Conservation (phyloP, 2,797 vertebrate species). For the Sebastes iracundus region DNA sequence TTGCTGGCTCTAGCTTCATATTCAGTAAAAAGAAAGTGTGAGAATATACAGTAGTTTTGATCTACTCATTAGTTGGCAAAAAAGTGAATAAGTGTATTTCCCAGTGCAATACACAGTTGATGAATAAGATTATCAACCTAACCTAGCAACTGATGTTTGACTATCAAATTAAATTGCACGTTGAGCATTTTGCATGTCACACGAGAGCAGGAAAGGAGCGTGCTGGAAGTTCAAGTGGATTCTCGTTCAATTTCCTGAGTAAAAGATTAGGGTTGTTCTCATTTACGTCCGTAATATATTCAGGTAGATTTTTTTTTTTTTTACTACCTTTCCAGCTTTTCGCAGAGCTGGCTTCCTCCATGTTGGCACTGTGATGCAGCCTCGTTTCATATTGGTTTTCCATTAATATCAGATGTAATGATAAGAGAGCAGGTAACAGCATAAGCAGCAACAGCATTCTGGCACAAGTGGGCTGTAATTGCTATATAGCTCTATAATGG, state of each 20-base stretch:
- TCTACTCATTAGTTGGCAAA: neutral
- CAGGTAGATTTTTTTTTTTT: neutral
- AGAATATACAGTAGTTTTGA: neutral
- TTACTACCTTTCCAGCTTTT: neutral
- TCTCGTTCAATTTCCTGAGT: conserved; percentile 15
- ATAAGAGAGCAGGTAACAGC: conserved; percentile 46
- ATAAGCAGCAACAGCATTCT: conserved; percentile 26
- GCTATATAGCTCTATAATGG: conserved; percentile 30
- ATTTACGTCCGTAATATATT: conserved; percentile 11
- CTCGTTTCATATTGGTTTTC: conserved; percentile 53
- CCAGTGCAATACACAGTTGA: neutral
- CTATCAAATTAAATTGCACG: neutral
- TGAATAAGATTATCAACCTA: neutral
- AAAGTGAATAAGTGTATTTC: neutral
- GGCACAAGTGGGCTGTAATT: conserved; percentile 52
- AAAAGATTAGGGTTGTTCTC: neutral
- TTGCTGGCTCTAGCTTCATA: neutral
- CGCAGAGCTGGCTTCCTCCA: neutral
- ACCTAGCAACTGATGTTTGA: neutral
- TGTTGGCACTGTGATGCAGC: conserved; percentile 1
- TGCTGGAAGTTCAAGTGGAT: conserved; percentile 3
- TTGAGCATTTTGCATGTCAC: neutral
- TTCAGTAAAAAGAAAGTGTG: neutral
- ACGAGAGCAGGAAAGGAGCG: neutral
- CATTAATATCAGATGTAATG: conserved; percentile 43